Evolutionary conservation across 2,113 vertebrate genomes (phyloP).

Genomic region (Otis tarda): DNA sequence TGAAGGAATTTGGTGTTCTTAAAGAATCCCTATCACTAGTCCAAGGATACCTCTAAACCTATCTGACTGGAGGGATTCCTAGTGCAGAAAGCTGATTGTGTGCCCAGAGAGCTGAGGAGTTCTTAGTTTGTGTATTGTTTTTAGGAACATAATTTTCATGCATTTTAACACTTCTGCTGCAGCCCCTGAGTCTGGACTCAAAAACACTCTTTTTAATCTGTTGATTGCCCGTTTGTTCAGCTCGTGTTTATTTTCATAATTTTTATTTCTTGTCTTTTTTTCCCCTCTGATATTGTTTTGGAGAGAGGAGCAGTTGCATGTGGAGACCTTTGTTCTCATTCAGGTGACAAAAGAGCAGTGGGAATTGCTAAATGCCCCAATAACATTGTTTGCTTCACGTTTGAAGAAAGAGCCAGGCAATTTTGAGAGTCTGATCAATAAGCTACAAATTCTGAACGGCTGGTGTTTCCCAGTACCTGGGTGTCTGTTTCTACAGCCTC

Average conservation of each 20-base stretch:
- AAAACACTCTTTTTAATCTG: background rate
- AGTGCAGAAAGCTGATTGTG: background rate
- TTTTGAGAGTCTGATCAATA: background rate
- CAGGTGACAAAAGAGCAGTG: background rate
- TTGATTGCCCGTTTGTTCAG: background rate
- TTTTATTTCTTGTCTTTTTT: background rate
- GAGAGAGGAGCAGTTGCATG: background rate
- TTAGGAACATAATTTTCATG: background rate
- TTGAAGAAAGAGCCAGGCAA: background rate
- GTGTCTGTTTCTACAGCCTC: background rate
- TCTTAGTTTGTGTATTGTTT: background rate
- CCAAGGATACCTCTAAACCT: background rate
- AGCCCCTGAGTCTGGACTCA: background rate
- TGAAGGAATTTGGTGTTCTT: background rate
- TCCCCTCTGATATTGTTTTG: background rate
- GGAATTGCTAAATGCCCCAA: background rate
- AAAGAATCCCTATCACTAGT: background rate
- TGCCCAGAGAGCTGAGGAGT: background rate
- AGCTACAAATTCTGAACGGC: background rate
- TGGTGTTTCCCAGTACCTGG: background rate
- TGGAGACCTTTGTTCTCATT: background rate
- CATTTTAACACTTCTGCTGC: background rate
- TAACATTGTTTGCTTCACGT: background rate
- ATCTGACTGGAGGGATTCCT: background rate
- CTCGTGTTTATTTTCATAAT: background rate